Base-by-base conservation (phyloP, 2,888 invertebrate genomes). In the Leptinotarsa peninsularis region DNA sequence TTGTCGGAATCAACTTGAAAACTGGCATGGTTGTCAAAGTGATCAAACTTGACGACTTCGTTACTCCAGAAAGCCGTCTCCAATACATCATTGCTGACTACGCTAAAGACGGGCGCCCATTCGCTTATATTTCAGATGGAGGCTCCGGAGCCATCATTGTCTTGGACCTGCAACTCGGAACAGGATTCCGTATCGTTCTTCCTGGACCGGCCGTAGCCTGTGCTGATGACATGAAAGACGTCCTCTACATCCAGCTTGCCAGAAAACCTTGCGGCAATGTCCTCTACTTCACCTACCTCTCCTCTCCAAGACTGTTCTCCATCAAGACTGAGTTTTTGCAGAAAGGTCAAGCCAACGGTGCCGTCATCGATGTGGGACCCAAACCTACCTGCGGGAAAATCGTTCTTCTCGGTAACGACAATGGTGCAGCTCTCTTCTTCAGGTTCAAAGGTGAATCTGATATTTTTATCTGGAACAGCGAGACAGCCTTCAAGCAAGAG, bases 61-160 rank as follows among this genome's bases (percentile, higher is more conserved):
- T 91, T 5, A 89, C 89, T 14, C 81, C 89, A 0, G 86, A 89
- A 66, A 91, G 91, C 21, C 90, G 93, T 17, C 88, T 94, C 33
- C 95, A 95, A 84, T 93, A 93, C 82, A 86, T 95, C 60, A 91
- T 91, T 0, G 91, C 93, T 4, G 94, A 95, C 81, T 93, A 93
- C 84, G 90, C 90, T 0, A 83, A 90, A 15, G 91, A 91, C 74
- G 92, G 92, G 4, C 90, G 90, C 66, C 90, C 92, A 43, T 93
- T 90, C 83, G 89, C 93, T 82, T 92, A 93, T 83, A 89, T 93
- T 21, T 92, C 93, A 58, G 95, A 95, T 85, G 93, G 94, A 0
- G 91, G 92, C 0, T 91, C 92, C 58, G 90, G 93, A 13, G 90
- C 92, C 17, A 91, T 94, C 68, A 88, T 94, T 13, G 93, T 94